Percentiles rank a stretch among this genome's conserved stretches.
Conservation (phyloP, 1,140 invertebrate genomes). For the Lordiphosa clarofinis region DNA sequence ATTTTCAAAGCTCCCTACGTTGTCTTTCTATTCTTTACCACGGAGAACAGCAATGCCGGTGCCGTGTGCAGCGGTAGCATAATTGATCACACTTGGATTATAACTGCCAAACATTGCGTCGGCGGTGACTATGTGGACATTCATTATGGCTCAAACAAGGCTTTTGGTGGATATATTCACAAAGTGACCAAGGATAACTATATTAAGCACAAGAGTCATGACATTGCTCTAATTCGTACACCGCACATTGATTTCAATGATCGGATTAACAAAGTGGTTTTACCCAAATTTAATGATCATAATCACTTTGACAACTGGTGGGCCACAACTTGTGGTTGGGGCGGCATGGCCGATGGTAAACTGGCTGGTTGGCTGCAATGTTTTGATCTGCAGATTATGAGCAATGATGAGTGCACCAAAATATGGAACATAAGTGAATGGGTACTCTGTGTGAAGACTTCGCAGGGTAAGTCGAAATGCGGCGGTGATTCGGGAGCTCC, state of each 20-base stretch:
- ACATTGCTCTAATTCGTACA: slow-evolving; percentile 52
- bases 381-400: slow-evolving; percentile 48
- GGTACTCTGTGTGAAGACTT: slow-evolving; percentile 20
- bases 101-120: slow-evolving; percentile 54
- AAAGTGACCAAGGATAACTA: slow-evolving; percentile 42
- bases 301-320: slow-evolving; percentile 39
- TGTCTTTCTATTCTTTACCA: slow-evolving; percentile 66
- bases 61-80: slow-evolving; percentile 39
- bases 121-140: slow-evolving; percentile 40
- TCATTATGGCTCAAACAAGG: slow-evolving; percentile 63
- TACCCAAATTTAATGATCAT: slow-evolving; percentile 32
- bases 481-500: slow-evolving; percentile 32
- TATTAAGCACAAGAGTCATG: slow-evolving; percentile 37
- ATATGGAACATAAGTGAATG: slow-evolving; percentile 2
- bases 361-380: slow-evolving; percentile 48
- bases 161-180: slow-evolving; percentile 26
- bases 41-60: slow-evolving; percentile 11
- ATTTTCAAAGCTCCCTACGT: slow-evolving; percentile 81
- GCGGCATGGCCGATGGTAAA: slow-evolving; percentile 37
- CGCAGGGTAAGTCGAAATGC: slow-evolving; percentile 16
- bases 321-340: slow-evolving; percentile 56
- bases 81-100: slow-evolving; percentile 48
- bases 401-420: slow-evolving; percentile 34
- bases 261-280: slow-evolving; percentile 29
- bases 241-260: slow-evolving; percentile 30